Conservation (phyloP, 37 sponge, comb jelly and placozoan species). For the Diacarnus erythraeanus region DNA sequence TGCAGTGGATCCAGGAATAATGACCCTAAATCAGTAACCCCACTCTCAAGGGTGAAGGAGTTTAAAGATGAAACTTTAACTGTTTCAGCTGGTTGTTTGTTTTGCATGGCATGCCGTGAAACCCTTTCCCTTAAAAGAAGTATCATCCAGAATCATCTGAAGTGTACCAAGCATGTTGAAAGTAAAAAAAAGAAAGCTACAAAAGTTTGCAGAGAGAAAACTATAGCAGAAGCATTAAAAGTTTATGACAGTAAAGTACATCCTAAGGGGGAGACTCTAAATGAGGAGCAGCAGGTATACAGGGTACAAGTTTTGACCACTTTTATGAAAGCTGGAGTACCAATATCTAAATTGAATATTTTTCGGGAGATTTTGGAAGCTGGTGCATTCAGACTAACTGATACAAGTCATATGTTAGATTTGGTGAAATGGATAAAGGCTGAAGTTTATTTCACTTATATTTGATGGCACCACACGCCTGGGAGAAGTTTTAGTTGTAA, state of each 20-base stretch:
- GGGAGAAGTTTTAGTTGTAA: conserved; percentile 25
- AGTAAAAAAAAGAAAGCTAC: conserved; percentile 5
- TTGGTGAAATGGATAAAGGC: conserved; percentile 29
- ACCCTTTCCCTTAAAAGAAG: no score
- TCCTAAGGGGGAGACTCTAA: no score
- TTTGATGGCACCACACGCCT: conserved; percentile 41
- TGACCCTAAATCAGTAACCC: no score
- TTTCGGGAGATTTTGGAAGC: no score
- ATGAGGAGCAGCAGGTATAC: conserved; percentile 49
- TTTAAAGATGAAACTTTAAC: no score
- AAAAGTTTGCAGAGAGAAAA: background rate
- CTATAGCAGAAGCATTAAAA: conserved; percentile 27
- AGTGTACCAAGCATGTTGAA: conserved; percentile 12
- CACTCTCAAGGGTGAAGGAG: no score
- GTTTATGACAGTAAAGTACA: conserved; percentile 35
- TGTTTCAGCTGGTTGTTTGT: no score
- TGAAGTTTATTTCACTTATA: conserved; percentile 22
- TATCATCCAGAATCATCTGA: background rate
- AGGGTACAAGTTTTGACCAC: conserved; percentile 43
- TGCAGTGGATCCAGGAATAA: no score
- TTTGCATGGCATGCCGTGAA: no score
- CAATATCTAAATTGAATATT: conserved; percentile 22
- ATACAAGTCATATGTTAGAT: conserved; percentile 11
- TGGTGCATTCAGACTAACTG: conserved; percentile 31
- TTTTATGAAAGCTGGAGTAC: conserved; percentile 2